phyloP scores from a whole-genome alignment of 2,797 vertebrate genomes.

The Sebastes matsubarae region DNA sequence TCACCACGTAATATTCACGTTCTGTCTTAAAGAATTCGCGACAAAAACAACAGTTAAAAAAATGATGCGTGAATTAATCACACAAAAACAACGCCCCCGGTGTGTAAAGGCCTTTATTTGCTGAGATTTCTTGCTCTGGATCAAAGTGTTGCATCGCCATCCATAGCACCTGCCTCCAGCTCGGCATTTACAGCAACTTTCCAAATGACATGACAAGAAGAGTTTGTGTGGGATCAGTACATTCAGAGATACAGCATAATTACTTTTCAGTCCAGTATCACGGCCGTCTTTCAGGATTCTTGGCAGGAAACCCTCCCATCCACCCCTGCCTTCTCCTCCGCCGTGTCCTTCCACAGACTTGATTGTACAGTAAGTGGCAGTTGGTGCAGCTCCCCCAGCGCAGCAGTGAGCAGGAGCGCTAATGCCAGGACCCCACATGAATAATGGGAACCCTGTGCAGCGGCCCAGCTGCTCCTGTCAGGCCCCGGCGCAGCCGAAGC shows the following conservation, averaged over 20 bases:
- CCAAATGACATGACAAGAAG: neutral
- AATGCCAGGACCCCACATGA: conserved; percentile 49
- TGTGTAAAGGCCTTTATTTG: neutral
- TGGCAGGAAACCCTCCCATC: conserved; percentile 22
- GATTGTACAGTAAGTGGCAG: conserved; percentile 52
- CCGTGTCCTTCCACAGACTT: conserved; percentile 30
- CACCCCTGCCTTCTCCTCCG: neutral
- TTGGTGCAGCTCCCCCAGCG: conserved; percentile 32
- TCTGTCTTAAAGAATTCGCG: fast-evolving
- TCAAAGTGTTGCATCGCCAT: neutral
- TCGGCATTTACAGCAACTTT: neutral
- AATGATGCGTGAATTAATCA: no score
- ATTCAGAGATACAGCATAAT: conserved; percentile 2
- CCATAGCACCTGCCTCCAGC: neutral
- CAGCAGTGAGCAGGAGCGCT: conserved; percentile 25
- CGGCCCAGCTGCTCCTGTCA: conserved; percentile 60
- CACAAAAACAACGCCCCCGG: no score
- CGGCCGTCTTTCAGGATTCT: conserved; percentile 25
- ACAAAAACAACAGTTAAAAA: no score
- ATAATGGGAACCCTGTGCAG: conserved; percentile 60
- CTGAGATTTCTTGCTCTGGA: neutral
- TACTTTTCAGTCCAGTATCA: conserved; percentile 8
- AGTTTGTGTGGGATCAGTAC: neutral
- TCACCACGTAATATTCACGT: no score
- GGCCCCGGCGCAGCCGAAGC: conserved; percentile 34